A percentile compares a stretch with the other conserved stretches of the same genome.
phyloP scores from a whole-genome alignment of 2,113 vertebrate species.

The Callopanchax toddi region DNA sequence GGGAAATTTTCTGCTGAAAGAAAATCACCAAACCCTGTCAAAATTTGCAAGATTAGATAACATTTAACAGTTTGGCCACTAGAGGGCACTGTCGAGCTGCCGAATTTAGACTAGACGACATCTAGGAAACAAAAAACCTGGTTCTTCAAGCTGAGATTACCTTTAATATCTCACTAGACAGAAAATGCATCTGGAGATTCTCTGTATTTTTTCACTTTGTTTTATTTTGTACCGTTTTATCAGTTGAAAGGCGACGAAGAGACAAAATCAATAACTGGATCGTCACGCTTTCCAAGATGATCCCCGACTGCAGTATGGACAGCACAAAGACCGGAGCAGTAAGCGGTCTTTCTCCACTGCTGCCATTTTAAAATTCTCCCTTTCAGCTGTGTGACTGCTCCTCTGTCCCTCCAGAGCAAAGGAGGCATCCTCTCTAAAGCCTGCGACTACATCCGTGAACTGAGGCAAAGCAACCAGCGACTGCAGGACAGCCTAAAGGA shows the following conservation, averaged over 20 bases:
- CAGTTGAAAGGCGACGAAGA: slow-evolving; percentile 89
- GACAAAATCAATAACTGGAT: slow-evolving; percentile 98
- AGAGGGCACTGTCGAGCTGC: slow-evolving; percentile 69
- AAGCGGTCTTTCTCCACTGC: slow-evolving; percentile 31
- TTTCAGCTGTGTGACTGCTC: not conserved
- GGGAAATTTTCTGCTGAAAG: slow-evolving; percentile 27
- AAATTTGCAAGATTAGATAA: slow-evolving; percentile 13
- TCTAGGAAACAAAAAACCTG: slow-evolving; percentile 12
- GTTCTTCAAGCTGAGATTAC: not conserved
- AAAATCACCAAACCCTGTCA: slow-evolving; percentile 35
- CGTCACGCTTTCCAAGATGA: slow-evolving; percentile 91
- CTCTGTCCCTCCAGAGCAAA: slow-evolving; percentile 82
- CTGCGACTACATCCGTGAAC: slow-evolving; percentile 91
- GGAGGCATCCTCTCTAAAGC: slow-evolving; percentile 93
- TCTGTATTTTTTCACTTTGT: not conserved
- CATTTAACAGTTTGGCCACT: slow-evolving; percentile 41
- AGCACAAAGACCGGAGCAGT: slow-evolving; percentile 90
- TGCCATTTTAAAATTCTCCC: not conserved
- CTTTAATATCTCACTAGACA: not conserved
- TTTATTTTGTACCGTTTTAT: slow-evolving; percentile 1
- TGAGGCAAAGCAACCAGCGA: slow-evolving; percentile 88
- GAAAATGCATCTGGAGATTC: not conserved
- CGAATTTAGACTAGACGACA: not conserved
- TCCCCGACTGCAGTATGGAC: slow-evolving; percentile 90
- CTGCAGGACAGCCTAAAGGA: slow-evolving; percentile 89